Percentiles rank a stretch among this genome's conserved stretches.
These are phyloP conservation scores for Sminthopsis crassicaudata DNA, from an alignment of 2,113 vertebrate species.

Conservation along the genomic window DNA sequence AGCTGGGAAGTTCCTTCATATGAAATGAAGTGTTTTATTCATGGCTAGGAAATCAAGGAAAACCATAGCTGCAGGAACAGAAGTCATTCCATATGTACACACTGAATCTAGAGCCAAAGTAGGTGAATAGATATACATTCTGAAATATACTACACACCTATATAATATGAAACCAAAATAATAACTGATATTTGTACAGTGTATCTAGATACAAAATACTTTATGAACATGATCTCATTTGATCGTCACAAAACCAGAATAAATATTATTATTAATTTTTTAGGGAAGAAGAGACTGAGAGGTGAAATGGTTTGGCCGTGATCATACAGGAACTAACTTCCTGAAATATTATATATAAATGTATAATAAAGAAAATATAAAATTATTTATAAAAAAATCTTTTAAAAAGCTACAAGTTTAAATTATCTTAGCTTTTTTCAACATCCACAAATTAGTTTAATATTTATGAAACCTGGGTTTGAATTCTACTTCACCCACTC, in stretches of 20 bases:
- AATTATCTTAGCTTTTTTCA: neutral
- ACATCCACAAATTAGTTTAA: neutral
- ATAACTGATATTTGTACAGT: neutral
- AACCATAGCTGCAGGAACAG: neutral
- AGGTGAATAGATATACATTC: neutral
- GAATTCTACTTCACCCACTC: neutral
- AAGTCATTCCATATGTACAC: neutral
- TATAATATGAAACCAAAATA: neutral
- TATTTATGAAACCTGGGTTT: neutral
- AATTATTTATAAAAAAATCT: neutral
- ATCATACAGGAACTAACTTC: neutral
- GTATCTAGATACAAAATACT: neutral
- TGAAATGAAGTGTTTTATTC: neutral
- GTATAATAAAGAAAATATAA: neutral
- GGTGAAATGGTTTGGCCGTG: neutral
- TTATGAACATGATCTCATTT: neutral
- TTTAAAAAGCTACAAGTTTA: neutral
- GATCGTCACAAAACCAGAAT: neutral
- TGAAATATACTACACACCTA: neutral
- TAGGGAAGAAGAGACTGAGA: neutral
- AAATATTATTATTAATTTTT: neutral
- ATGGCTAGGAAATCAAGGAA: neutral
- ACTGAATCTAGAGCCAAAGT: neutral
- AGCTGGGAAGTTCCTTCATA: neutral
- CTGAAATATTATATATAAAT: neutral